Base-by-base conservation (phyloP, 1,140 invertebrate genomes). In the Oedothorax gibbosus region DNA sequence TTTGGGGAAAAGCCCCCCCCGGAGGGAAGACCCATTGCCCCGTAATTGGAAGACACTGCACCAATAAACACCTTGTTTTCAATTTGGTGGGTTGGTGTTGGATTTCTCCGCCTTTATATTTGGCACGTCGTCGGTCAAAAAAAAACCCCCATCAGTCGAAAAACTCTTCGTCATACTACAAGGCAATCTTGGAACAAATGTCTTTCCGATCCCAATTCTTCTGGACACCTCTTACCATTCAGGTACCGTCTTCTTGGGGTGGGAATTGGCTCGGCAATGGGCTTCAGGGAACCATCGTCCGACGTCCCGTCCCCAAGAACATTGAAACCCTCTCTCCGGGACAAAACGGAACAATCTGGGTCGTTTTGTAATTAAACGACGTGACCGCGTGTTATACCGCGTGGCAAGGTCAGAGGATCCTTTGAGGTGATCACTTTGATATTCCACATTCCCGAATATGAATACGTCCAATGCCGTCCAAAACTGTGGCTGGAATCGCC, bases 291-390 rank as follows among this genome's bases (percentile, higher is more conserved):
- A n/a, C 62, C 2, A 60, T 8, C 0, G 12, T 14, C 5, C 20
- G 56, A 15, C 73, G 73, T 60, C 73, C 73, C 7, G 10, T 76
- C n/a, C 69, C n/a, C 6, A 72, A 72, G n/a, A 54, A 53, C 53
- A n/a, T 53, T 72, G 51, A 7, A 15, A 0, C 69, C n/a, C n/a
- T n/a, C 69, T 7, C 11, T 72, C 6, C 69, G 20, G 4, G n/a
- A 15, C 9, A n/a, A 53, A 50, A 8, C 14, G 53, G 14, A n/a
- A 56, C 9, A 9, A 15, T 15, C 9, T 60, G 5, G 53, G 11
- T 12, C 71, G 51, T 18, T n/a, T n/a, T n/a, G n/a, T n/a, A n/a
- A n/a, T 57, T 73, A 20, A 56, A 73, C 5, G 20, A 73, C 0
- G 9, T 73, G n/a, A 56, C n/a, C n/a, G n/a, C 53, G 0, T 57